Evolutionary conservation across 2,113 vertebrate species (phyloP).

Genomic region (Acrocephalus arundinaceus): DNA sequence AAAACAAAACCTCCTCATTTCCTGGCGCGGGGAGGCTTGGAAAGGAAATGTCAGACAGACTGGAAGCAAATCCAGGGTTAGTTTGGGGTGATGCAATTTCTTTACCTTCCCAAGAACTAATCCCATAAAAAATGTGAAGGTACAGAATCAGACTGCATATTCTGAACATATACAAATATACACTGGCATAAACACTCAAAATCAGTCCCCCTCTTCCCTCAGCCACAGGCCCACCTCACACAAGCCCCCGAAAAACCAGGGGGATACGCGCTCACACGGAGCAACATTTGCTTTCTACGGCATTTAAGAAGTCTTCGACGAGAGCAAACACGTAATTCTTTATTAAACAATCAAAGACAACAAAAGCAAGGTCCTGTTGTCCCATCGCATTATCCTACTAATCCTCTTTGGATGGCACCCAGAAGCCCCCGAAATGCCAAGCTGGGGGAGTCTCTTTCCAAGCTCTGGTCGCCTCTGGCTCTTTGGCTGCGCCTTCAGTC

Average conservation of each 20-base stretch:
- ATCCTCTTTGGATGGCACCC: constrained; percentile 55
- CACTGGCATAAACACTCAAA: not conserved
- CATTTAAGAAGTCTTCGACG: not conserved
- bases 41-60: not conserved
- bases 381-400: constrained; percentile 17
- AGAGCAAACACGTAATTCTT: constrained; percentile 29
- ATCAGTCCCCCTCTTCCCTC: not conserved
- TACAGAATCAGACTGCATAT: not conserved
- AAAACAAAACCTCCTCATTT: constrained; percentile 4
- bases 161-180: not conserved
- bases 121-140: not conserved
- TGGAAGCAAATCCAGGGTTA: constrained; percentile 2
- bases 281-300: not conserved
- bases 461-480: constrained; percentile 42
- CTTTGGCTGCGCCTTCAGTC: constrained; percentile 38
- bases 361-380: constrained; percentile 54
- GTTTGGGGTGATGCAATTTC: not conserved
- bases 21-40: not conserved
- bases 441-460: not conserved
- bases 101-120: not conserved
- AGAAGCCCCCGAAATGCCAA: constrained; percentile 40
- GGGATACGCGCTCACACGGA: accelerated
- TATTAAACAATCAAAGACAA: constrained; percentile 56
- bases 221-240: not conserved
- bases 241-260: not conserved